These are phyloP conservation scores for Eospalax fontanierii DNA, from an alignment of 2,797 vertebrate species.

Conservation along the genomic window DNA sequence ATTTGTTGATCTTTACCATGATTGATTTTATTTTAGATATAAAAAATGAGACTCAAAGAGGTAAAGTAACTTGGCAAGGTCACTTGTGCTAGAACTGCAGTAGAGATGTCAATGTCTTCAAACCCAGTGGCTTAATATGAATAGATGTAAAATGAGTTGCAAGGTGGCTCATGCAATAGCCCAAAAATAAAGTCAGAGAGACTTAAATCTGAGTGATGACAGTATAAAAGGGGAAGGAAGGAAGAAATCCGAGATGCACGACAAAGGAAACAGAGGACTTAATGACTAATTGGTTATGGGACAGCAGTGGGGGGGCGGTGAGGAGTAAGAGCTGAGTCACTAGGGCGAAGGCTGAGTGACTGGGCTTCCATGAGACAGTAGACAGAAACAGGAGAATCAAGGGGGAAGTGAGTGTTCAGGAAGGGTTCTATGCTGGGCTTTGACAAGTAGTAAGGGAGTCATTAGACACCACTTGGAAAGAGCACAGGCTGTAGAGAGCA, in stretches of 20 bases:
- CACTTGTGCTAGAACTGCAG: not conserved
- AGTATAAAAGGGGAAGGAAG: constrained; percentile 30
- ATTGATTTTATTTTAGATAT: not conserved
- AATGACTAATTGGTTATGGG: constrained; percentile 65
- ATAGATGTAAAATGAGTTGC: not conserved
- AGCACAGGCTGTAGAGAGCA: not conserved
- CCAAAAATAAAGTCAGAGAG: constrained; percentile 18
- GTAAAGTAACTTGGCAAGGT: constrained; percentile 31
- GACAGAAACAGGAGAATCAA: constrained; percentile 69
- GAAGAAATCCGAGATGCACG: constrained; percentile 51
- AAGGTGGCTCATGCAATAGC: not conserved
- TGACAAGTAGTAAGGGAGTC: too few relatives aligned
- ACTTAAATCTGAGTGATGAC: constrained; percentile 60
- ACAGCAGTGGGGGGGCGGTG: not conserved
- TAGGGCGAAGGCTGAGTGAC: constrained; percentile 30
- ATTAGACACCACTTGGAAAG: not conserved
- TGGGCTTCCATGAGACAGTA: constrained; percentile 45
- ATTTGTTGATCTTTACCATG: not conserved
- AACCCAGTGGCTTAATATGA: not conserved
- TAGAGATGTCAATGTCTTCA: not conserved
- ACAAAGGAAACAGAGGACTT: constrained; percentile 46
- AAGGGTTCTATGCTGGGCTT: constrained; percentile 45
- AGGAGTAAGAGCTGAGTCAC: constrained; percentile 73
- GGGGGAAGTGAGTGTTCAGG: not conserved
- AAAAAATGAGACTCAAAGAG: not conserved